Evolutionary conservation across 1,140 invertebrate genomes (phyloP), one percentile per base, ranked within the genome.

Genomic region (Spodoptera frugiperda): DNA sequence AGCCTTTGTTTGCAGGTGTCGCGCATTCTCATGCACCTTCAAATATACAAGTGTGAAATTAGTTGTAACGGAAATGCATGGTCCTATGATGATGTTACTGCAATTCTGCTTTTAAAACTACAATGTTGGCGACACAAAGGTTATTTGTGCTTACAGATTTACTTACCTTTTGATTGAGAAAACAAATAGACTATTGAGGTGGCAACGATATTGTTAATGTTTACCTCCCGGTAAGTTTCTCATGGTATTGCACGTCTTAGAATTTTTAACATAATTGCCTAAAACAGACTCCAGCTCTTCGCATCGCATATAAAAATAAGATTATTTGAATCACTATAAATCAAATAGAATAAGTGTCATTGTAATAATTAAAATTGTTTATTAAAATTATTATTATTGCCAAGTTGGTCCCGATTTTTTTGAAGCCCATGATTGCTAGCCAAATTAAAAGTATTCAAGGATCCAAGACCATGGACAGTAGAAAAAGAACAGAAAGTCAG

Each of bases 1-100:
- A 80, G 75, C 76, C 78, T 80, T 85, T 85, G 85, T 88, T 86
- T 79, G 84, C 81, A 86, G 84, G 84, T 91, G 84, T 80, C 55
- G 53, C 17, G 44, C 21, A 55, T 68, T 71, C 51, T 55, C 75
- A 79, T 89, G 84, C 84, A 84, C 51, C 4, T 30, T 78, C 77
- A 71, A 81, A 79, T 53, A 71, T 79, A 33, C 74, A 71, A 46
- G 82, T 84, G 85, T 82, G 82, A 83, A 85, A 82, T 85, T 76
- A 70, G 73, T 80, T 72, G 67, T 53, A 76, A 67, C 49, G 71
- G 71, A 76, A 76, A 67, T 48, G 55, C 68, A 44, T 44, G n/a
- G 51, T 71, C 14, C 30, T 71, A 15, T 55, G 57, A 71, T 33
- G 61, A 65, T 12, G 21, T 68, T 30, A 25, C 21, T 14, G 19